Evolutionary conservation across 1,140 invertebrate genomes (phyloP).

Genomic region (Cydia amplana): DNA sequence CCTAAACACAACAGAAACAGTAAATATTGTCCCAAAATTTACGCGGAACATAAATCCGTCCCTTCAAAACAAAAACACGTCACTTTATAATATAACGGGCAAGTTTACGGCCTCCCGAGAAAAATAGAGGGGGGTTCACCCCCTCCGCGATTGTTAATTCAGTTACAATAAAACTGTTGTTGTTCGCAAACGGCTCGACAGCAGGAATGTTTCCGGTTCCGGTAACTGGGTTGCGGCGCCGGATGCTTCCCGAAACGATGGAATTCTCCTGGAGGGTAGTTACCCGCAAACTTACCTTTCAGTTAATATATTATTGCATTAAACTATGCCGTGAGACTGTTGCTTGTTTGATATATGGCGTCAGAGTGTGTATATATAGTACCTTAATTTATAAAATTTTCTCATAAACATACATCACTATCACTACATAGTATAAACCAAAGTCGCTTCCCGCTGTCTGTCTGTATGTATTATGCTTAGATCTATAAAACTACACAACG

Average conservation of each 20-base stretch:
- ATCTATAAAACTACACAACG: too few species aligned
- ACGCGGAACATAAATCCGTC: constrained; percentile 11
- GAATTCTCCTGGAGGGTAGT: constrained; percentile 13
- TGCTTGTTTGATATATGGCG: too few species aligned
- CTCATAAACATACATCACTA: too few species aligned
- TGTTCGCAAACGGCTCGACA: constrained; percentile 27
- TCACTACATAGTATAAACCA: too few species aligned
- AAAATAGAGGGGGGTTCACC: constrained; percentile 15
- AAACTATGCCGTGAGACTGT: neutral
- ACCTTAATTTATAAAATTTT: too few species aligned
- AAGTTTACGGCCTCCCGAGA: constrained; percentile 16
- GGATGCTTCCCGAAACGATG: constrained; percentile 13
- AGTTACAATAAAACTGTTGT: constrained; percentile 33
- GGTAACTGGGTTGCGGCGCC: neutral
- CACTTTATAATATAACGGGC: constrained; percentile 23
- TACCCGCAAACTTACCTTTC: constrained; percentile 3
- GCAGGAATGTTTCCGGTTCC: constrained; percentile 28
- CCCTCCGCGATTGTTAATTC: constrained; percentile 28
- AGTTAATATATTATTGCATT: constrained; percentile 9
- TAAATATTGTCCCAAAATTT: constrained; percentile 20
- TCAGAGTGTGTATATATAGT: too few species aligned
- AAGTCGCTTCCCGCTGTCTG: too few species aligned
- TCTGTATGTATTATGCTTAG: too few species aligned
- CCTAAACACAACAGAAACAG: constrained; percentile 12
- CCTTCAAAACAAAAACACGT: constrained; percentile 18